Evolutionary conservation across 1,140 invertebrate genomes (phyloP), one percentile per base, ranked within the genome.

Genomic region (Macrotrachela quadricornifera): DNA sequence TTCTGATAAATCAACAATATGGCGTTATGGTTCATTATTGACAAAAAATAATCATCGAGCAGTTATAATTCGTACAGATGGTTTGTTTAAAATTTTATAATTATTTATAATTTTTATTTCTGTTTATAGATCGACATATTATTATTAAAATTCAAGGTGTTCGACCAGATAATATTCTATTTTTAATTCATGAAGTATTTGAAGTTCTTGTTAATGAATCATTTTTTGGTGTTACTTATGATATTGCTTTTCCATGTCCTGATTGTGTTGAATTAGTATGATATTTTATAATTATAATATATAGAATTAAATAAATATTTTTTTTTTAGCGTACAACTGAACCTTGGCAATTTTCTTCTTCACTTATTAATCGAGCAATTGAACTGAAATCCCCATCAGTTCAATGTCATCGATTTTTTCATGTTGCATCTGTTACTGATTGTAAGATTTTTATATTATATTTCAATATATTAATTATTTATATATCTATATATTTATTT

Each of bases 391-490:
- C 66, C 6, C 62, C 63, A 3, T 68, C 67, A 49, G 51, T 69
- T n/a, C 67, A 69, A 55, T 69, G 67, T 55, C 60, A 61, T 44
- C 66, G 64, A 46, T 64, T 60, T 49, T 69, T 69, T 60, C 67
- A 69, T 59, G 63, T 62, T 43, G 57, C 67, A 14, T 63, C 66
- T 3, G 62, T 69, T 59, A 56, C 57, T 8, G 64, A 67, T 56
- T 55, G 68, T 18, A 60, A 63, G 49, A 61, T 63, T 64, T 57
- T 30, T 30, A 4, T 30, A 30, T 30, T 30, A 4, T 30, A 30
- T 30, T 30, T 8, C n/a, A n/a, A n/a, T 30, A 4, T 30, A 30
- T 30, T 30, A 30, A 30, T 30, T 30, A 8, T 4, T 30, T 30
- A n/a, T 30, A 30, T 8, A 30, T 30, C 21, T 2, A 30, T 30